Evolutionary conservation across 2,888 invertebrate genomes (phyloP).

Genomic region (Xylophagus ater): DNA sequence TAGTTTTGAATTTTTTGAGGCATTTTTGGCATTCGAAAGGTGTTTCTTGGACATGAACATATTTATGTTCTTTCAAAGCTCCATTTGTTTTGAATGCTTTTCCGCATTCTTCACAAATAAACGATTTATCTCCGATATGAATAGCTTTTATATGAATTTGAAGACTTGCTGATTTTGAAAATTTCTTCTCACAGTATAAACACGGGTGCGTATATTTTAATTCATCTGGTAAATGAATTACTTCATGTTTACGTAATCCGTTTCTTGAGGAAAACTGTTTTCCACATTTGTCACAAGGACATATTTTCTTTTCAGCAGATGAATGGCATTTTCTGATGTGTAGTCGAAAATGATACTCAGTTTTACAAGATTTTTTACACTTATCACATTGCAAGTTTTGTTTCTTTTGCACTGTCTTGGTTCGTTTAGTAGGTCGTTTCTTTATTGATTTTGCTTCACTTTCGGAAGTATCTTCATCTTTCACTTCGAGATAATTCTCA

Average conservation of each 20-base stretch:
- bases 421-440: neutral
- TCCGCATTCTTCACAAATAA: constrained; percentile 31
- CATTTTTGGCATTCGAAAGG: constrained; percentile 29
- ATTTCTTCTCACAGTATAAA: constrained; percentile 7
- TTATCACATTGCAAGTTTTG: too few species aligned
- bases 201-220: neutral
- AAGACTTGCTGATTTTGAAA: constrained; percentile 17
- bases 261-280: constrained; percentile 15
- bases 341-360: neutral
- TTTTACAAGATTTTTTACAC: neutral
- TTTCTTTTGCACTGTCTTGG: neutral
- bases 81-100: constrained; percentile 32
- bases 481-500: neutral
- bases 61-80: constrained; percentile 32
- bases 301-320: neutral
- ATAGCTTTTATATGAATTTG: constrained; percentile 15
- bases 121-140: constrained; percentile 22
- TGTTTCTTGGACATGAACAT: constrained; percentile 29
- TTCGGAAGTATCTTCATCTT: neutral
- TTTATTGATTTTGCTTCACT: neutral
- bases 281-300: constrained; percentile 12
- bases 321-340: neutral
- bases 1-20: constrained; percentile 17
- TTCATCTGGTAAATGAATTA: constrained; percentile 13
- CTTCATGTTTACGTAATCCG: constrained; percentile 12